A percentile compares a stretch with the other conserved stretches of the same genome.
These are phyloP conservation scores for Calameuta pallipes DNA, from an alignment of 2,888 invertebrate species.

Conservation along the genomic window DNA sequence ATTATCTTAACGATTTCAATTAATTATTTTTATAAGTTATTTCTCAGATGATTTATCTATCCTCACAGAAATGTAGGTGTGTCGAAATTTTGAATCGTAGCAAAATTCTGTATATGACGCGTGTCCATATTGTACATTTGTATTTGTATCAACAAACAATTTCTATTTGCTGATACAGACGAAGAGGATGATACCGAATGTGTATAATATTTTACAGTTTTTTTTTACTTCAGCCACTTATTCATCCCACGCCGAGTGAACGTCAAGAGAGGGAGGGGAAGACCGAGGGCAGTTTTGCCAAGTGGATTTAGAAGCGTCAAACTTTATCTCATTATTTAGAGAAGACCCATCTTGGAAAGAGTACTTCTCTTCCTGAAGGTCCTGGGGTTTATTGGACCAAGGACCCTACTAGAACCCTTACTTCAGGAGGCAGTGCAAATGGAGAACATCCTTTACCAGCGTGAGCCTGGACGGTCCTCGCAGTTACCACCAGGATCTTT, in stretches of 20 bases:
- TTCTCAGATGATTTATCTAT: no score
- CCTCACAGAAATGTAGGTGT: not conserved
- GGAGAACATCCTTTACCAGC: not conserved
- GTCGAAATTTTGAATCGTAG: not conserved
- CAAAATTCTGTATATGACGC: not conserved
- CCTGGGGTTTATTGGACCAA: not conserved
- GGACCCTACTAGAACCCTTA: not conserved
- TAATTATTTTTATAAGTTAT: not conserved
- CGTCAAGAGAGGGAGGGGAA: not conserved
- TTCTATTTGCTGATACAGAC: not conserved
- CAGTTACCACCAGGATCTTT: not conserved
- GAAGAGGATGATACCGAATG: not conserved
- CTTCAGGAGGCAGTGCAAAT: not conserved
- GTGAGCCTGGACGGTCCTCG: not conserved
- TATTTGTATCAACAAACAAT: not conserved
- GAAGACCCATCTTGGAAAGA: not conserved
- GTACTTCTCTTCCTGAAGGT: not conserved
- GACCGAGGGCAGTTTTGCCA: not conserved
- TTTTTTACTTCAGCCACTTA: not conserved
- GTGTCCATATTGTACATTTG: not conserved
- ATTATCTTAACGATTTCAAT: not conserved
- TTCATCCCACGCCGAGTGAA: not conserved
- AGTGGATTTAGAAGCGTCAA: constrained; percentile 20
- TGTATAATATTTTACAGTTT: not conserved
- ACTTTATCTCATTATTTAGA: constrained; percentile 21